Percentiles rank a stretch among this genome's conserved stretches.
Conservation (phyloP, 2,797 vertebrate species). For the Typhlichthys subterraneus region DNA sequence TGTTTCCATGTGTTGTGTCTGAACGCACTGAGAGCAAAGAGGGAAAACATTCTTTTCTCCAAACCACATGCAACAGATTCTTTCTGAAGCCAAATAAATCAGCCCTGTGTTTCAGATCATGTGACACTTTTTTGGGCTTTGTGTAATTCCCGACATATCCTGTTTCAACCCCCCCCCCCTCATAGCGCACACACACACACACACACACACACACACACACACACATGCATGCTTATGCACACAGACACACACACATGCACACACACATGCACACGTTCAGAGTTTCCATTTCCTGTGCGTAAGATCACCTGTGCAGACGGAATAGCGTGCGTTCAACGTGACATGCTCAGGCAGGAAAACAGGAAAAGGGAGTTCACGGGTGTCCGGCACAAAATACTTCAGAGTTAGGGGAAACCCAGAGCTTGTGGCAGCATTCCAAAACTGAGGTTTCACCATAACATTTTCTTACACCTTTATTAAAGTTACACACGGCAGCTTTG, state of each 20-base stretch:
- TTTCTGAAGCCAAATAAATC: slow-evolving; percentile 79
- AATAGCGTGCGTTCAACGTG: slow-evolving; percentile 60
- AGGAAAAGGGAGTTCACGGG: slow-evolving; percentile 77
- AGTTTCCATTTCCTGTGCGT: slow-evolving; percentile 77
- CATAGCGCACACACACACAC: slow-evolving; percentile 4
- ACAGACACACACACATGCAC: slow-evolving; percentile 11
- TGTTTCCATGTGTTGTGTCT: slow-evolving; percentile 79
- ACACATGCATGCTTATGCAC: neutral
- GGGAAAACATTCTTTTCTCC: slow-evolving; percentile 73
- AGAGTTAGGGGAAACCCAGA: slow-evolving; percentile 71
- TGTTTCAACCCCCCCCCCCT: slow-evolving; percentile 51
- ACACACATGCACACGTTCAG: slow-evolving; percentile 48
- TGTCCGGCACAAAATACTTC: slow-evolving; percentile 69
- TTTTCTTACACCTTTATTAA: slow-evolving; percentile 40
- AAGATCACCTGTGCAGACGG: slow-evolving; percentile 77
- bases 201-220: slow-evolving; percentile 18
- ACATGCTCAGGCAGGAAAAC: slow-evolving; percentile 76
- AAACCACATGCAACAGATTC: slow-evolving; percentile 79
- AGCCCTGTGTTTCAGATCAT: slow-evolving; percentile 74
- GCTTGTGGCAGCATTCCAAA: slow-evolving; percentile 59
- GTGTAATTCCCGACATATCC: slow-evolving; percentile 77
- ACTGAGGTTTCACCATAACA: slow-evolving; percentile 48
- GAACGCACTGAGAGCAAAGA: slow-evolving; percentile 68
- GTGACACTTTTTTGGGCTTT: slow-evolving; percentile 74
- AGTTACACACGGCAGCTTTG: no score